Evolutionary conservation across 2,888 invertebrate species (phyloP).

Genomic region (Kryphioiulus occultus): DNA sequence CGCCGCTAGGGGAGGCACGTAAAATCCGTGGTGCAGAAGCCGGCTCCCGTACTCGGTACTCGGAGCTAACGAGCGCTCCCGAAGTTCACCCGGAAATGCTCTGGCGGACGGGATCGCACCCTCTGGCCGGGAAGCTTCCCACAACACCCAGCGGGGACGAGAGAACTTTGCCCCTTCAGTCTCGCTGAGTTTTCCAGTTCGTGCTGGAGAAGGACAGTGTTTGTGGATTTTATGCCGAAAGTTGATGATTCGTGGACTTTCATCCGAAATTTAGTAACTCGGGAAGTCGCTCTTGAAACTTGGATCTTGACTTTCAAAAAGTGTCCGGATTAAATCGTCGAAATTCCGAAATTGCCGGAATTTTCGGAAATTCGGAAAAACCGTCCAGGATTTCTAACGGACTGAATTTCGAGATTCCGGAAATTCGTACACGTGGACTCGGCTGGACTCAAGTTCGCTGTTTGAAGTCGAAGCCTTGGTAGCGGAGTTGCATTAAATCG

Average conservation of each 20-base stretch:
- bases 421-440: not conserved
- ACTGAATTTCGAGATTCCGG: not conserved
- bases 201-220: no score
- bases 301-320: no score
- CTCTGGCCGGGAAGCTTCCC: not conserved
- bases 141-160: not conserved
- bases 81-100: not conserved
- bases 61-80: not conserved
- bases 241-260: no score
- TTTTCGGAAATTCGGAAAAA: not conserved
- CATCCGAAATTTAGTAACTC: no score
- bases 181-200: no score
- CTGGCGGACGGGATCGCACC: not conserved
- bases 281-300: no score
- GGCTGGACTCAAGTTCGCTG: no score
- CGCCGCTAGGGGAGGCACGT: not conserved
- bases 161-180: not conserved
- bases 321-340: no score
- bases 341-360: not conserved
- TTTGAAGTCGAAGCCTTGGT: no score
- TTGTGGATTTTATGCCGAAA: no score
- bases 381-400: no score
- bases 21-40: not conserved
- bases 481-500: not conserved
- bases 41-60: slow-evolving; percentile 27